Conservation (phyloP, 2,888 invertebrate species). For the Limnephilus auricula region DNA sequence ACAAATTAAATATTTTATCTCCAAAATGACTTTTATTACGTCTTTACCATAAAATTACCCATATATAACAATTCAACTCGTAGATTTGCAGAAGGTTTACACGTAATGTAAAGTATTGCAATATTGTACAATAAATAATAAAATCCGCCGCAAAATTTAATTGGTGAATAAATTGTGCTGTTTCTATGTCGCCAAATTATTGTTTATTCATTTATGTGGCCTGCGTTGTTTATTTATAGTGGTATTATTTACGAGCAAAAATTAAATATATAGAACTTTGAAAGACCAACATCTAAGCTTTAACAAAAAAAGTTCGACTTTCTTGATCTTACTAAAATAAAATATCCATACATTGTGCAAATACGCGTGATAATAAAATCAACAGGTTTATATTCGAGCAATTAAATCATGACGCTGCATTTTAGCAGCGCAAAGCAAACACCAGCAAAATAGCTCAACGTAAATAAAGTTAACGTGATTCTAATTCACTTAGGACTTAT, state of each 20-base stretch:
- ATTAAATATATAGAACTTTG: not conserved
- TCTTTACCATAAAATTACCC: too few species aligned
- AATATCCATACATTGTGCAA: not conserved
- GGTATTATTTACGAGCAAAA: not conserved
- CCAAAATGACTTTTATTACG: too few species aligned
- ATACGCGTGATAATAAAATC: not conserved
- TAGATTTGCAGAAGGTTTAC: not conserved
- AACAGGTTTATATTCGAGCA: conserved; percentile 10
- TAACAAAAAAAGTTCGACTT: not conserved
- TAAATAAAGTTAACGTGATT: not conserved
- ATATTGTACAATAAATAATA: not conserved
- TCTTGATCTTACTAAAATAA: not conserved
- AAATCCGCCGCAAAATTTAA: conserved; percentile 2
- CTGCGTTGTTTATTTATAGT: too few species aligned
- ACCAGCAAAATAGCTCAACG: not conserved
- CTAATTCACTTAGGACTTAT: not conserved
- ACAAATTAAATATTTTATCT: not conserved
- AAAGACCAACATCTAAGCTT: not conserved
- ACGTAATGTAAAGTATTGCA: not conserved
- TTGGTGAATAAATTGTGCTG: not conserved
- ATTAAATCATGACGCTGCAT: conserved; percentile 11
- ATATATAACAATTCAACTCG: not conserved
- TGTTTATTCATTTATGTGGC: too few species aligned
- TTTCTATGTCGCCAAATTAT: not conserved
- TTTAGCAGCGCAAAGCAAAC: not conserved